Base-by-base conservation (phyloP, 2,113 vertebrate species). In the Stictonetta naevosa region DNA sequence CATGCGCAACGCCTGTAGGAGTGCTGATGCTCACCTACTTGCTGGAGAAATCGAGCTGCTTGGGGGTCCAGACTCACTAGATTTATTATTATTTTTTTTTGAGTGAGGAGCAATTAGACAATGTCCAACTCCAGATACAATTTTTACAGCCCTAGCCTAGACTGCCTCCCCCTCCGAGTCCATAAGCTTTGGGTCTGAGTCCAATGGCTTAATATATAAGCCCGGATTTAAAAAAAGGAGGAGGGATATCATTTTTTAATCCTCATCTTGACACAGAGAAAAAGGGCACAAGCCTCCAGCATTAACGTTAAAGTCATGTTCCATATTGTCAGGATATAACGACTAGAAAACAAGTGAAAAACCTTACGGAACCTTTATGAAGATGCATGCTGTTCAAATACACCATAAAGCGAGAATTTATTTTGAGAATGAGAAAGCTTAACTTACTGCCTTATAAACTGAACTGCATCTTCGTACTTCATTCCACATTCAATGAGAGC, bases 401-500 rank as follows among this genome's bases (percentile, higher is more conserved):
- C 21, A 62, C 44, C 0, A 1, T 0, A 1, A 42, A 73, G 16
- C 0, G 2, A 71, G 42, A 64, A 25, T 52, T 31, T 36, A 33
- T 36, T 26, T 26, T 3, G 17, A 34, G 62, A 31, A 64, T 1
- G 9, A 64, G 10, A 55, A 92, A 63, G 76, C 82, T 86, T 81
- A 88, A 99, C 99, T 98, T 98, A 99, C 99, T 99, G 99, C 98
- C 99, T 98, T 98, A 99, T 99, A 94, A 99, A 99, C 98, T 99
- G 99, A 98, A 99, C 99, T 60, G 99, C 99, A 84, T 99, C 99
- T 97, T 99, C 99, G 9, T 99, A 99, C 98, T 99, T 99, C 99
- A 99, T 99, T 96, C 99, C 99, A 97, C 97, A 98, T 97, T 99
- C 99, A 96, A 99, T 99, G 97, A 99, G 98, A 95, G 99, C 99